These are phyloP conservation scores for Crioceris asparagi DNA, from an alignment of 2,888 invertebrate genomes.

Conservation along the genomic window DNA sequence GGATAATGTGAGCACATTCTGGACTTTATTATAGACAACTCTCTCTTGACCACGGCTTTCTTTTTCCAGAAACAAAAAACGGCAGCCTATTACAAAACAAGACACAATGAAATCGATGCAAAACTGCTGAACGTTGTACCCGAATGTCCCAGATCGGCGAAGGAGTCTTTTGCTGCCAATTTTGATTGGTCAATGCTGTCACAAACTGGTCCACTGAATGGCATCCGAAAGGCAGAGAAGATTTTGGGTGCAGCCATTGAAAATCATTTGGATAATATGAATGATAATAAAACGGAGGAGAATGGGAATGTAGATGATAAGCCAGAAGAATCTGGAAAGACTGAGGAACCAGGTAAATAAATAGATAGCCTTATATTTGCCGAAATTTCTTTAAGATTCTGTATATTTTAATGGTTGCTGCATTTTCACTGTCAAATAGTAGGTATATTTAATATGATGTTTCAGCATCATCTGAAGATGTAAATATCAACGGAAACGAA, in stretches of 20 bases:
- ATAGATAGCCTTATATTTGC: no score
- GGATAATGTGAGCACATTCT: constrained; percentile 59
- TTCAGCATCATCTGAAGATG: no score
- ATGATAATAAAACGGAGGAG: constrained; percentile 18
- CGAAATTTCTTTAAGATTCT: no score
- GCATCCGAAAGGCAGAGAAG: constrained; percentile 20
- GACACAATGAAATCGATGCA: constrained; percentile 66
- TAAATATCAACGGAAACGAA: constrained; percentile 3
- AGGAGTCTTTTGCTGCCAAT: constrained; percentile 53
- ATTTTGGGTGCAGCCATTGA: constrained; percentile 13
- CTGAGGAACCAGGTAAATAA: no score
- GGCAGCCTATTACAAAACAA: constrained; percentile 66
- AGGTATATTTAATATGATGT: no score
- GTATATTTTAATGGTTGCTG: no score
- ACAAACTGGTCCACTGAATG: constrained; percentile 28
- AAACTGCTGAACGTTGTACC: constrained; percentile 59
- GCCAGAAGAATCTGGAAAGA: constrained; percentile 1
- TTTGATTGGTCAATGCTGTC: constrained; percentile 65
- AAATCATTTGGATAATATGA: constrained; percentile 9
- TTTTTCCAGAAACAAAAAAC: constrained; percentile 67
- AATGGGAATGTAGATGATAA: constrained; percentile 15
- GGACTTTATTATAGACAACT: not conserved
- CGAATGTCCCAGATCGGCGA: constrained; percentile 71
- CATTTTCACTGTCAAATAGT: no score
- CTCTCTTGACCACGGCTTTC: not conserved